phyloP scores from a whole-genome alignment of 2,888 invertebrate genomes.

The Agrotis puta region DNA sequence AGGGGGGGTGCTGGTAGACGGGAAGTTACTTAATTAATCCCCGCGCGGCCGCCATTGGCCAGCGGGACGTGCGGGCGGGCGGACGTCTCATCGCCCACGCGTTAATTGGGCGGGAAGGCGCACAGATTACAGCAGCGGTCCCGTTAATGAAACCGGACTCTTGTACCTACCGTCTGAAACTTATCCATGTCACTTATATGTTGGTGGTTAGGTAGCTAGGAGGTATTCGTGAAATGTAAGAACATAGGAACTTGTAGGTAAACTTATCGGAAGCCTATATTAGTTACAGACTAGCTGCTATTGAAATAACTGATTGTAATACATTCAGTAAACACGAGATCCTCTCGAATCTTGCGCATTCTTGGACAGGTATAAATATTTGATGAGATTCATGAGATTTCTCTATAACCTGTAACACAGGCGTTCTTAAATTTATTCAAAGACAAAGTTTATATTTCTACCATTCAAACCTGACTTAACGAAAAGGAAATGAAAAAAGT shows the following conservation, averaged over 20 bases:
- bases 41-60: slow-evolving; percentile 90
- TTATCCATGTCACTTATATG: slow-evolving; percentile 42
- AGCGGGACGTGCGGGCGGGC: slow-evolving; percentile 82
- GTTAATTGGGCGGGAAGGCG: slow-evolving; percentile 89
- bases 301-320: background rate
- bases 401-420: slow-evolving; percentile 30
- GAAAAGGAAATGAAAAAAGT: slow-evolving; percentile 75
- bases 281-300: background rate
- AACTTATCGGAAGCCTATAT: background rate
- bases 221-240: slow-evolving; percentile 26
- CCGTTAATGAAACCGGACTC: slow-evolving; percentile 86
- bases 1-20: slow-evolving; percentile 78
- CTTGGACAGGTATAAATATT: slow-evolving; percentile 41
- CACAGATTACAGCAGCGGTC: slow-evolving; percentile 80
- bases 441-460: slow-evolving; percentile 54
- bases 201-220: slow-evolving; percentile 12
- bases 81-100: slow-evolving; percentile 88
- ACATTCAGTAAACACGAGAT: slow-evolving; percentile 9
- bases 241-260: slow-evolving; percentile 3
- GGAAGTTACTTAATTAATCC: slow-evolving; percentile 91
- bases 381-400: slow-evolving; percentile 29
- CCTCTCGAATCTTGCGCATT: slow-evolving; percentile 34
- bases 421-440: slow-evolving; percentile 18
- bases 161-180: slow-evolving; percentile 66
- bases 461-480: slow-evolving; percentile 74